Percentiles rank a stretch among this genome's conserved stretches.
phyloP scores from a whole-genome alignment of 2,113 vertebrate species.

The Mixornis gularis region DNA sequence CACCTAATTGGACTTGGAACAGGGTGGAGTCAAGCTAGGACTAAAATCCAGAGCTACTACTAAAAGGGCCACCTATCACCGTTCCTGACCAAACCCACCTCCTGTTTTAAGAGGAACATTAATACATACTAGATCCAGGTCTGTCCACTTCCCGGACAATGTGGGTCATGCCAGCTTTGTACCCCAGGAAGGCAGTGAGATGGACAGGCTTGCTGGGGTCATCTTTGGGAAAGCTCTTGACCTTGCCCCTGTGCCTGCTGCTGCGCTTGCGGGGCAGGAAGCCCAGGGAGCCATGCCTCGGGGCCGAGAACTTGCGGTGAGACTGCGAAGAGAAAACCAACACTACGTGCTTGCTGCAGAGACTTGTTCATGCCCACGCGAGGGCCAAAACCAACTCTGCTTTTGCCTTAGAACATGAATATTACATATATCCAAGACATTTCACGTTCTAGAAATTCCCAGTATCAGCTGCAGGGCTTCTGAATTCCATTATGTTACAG shows the following conservation, averaged over 20 bases:
- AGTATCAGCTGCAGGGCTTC: fast-evolving
- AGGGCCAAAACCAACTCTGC: background rate
- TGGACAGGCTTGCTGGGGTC: slow-evolving; percentile 92
- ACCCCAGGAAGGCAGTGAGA: slow-evolving; percentile 92
- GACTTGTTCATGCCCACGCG: fast-evolving
- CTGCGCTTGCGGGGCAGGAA: slow-evolving; percentile 95
- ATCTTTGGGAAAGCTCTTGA: slow-evolving; percentile 97
- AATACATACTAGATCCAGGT: slow-evolving; percentile 90
- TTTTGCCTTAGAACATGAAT: fast-evolving
- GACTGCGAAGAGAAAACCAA: slow-evolving; percentile 68
- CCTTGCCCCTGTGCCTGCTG: slow-evolving; percentile 90
- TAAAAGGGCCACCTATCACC: fast-evolving
- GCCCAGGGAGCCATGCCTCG: slow-evolving; percentile 92
- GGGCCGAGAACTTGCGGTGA: slow-evolving; percentile 97
- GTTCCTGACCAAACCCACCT: background rate
- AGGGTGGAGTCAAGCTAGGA: background rate
- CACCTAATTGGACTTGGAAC: fast-evolving
- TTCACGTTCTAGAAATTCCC: fast-evolving
- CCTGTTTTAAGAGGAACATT: fast-evolving
- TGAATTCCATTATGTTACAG: background rate
- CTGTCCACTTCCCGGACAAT: slow-evolving; percentile 95
- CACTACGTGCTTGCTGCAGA: background rate
- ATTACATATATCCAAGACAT: fast-evolving
- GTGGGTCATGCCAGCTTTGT: slow-evolving; percentile 99
- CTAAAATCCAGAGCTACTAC: background rate